These are phyloP conservation scores for Dasyornis broadbenti DNA, from an alignment of 2,113 vertebrate genomes.

Conservation along the genomic window DNA sequence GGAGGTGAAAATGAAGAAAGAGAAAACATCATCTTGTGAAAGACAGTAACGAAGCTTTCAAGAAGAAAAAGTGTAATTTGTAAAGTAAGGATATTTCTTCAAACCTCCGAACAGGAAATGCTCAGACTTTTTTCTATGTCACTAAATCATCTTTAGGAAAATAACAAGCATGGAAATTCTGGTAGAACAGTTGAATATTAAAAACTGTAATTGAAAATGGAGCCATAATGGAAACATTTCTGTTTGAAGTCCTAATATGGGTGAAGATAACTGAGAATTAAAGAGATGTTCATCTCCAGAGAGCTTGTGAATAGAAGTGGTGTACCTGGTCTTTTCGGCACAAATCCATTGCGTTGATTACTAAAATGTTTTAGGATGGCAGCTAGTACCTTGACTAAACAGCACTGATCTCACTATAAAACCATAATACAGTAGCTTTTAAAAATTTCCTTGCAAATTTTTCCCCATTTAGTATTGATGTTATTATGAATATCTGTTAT, in stretches of 20 bases:
- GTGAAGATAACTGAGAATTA: background rate
- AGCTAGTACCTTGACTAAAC: background rate
- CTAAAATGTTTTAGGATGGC: background rate
- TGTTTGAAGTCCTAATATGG: background rate
- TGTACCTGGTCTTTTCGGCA: background rate
- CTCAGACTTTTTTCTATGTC: background rate
- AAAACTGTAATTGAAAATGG: background rate
- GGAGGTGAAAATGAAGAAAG: background rate
- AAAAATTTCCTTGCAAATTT: background rate
- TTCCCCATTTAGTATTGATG: background rate
- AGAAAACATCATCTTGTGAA: background rate
- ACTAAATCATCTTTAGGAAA: background rate
- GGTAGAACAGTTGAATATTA: background rate
- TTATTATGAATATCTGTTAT: background rate
- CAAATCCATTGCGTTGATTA: background rate
- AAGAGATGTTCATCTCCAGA: background rate
- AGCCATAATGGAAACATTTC: background rate
- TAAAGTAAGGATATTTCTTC: background rate
- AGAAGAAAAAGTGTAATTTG: background rate
- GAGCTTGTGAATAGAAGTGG: background rate
- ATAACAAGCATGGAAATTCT: background rate
- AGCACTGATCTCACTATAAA: background rate
- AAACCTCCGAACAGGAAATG: background rate
- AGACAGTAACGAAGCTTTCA: background rate
- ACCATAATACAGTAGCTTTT: background rate